phyloP scores from a whole-genome alignment of 2,113 vertebrate species.

The Cichladusa arquata region DNA sequence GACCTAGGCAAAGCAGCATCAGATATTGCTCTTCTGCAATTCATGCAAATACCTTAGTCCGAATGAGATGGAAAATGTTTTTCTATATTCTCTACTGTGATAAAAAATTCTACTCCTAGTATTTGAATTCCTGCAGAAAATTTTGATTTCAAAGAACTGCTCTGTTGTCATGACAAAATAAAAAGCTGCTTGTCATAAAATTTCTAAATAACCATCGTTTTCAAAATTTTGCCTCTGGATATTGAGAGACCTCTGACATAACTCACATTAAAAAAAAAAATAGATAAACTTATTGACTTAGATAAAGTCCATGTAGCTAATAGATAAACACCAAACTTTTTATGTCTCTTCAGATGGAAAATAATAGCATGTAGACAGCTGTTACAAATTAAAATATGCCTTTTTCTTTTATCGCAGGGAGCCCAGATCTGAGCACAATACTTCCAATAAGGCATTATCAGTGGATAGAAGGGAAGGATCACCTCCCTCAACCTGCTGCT shows the following conservation, averaged over 20 bases:
- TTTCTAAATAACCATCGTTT: not conserved
- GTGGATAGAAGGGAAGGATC: not conserved
- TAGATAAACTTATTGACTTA: not conserved
- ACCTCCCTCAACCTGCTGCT: not conserved
- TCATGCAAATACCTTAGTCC: not conserved
- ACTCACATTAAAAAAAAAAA: not conserved
- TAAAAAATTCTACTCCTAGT: not conserved
- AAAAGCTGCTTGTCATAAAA: not conserved
- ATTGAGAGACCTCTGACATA: not conserved
- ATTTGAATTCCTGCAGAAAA: not conserved
- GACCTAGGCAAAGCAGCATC: not conserved
- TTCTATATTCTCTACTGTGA: not conserved
- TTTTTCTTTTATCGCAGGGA: not conserved
- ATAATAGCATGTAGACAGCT: not conserved
- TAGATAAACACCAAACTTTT: not conserved
- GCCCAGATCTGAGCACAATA: not conserved
- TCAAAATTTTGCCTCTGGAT: not conserved
- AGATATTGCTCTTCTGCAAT: not conserved
- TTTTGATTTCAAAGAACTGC: not conserved
- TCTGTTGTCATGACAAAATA: not conserved
- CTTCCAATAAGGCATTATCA: not conserved
- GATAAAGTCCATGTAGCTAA: not conserved
- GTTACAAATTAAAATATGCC: not conserved
- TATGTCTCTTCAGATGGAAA: not conserved
- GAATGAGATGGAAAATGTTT: not conserved